These are phyloP conservation scores for Puffinus mauretanicus DNA, from an alignment of 2,113 vertebrate genomes.

Conservation along the genomic window DNA sequence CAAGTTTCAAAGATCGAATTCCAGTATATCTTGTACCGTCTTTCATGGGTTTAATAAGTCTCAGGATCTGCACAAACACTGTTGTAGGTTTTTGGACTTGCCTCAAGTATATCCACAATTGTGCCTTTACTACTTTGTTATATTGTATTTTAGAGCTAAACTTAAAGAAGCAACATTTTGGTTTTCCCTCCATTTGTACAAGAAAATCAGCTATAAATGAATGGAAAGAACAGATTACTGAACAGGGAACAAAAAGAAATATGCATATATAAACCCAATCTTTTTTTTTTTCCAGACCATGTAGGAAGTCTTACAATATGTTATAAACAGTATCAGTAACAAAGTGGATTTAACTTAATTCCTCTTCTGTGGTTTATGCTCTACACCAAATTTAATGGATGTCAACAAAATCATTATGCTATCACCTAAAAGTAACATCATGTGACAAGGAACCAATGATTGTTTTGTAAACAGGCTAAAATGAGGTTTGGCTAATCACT, in stretches of 20 bases:
- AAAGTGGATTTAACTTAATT: background rate
- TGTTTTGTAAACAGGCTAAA: background rate
- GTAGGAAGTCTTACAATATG: background rate
- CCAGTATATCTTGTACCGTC: conserved; percentile 87
- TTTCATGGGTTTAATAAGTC: conserved; percentile 88
- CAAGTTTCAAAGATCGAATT: conserved; percentile 96
- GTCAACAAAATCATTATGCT: background rate
- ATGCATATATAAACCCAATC: background rate
- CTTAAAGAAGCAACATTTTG: conserved; percentile 96
- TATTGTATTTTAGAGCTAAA: conserved; percentile 91
- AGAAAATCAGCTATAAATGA: conserved; percentile 84
- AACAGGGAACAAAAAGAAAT: conserved; percentile 48
- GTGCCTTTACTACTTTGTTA: conserved; percentile 90
- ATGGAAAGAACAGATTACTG: conserved; percentile 64
- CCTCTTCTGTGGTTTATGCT: background rate
- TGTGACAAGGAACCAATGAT: background rate
- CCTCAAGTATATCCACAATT: conserved; percentile 95
- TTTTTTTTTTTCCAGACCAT: background rate
- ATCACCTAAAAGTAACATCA: background rate
- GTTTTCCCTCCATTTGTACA: conserved; percentile 85
- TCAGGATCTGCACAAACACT: conserved; percentile 95
- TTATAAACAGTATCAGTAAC: background rate
- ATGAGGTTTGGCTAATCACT: background rate
- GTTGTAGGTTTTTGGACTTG: conserved; percentile 85
- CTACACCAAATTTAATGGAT: background rate